A percentile compares a stretch with the other conserved stretches of the same genome.
phyloP scores from a whole-genome alignment of 2,888 invertebrate genomes.

The Drosophila nigricruria region DNA sequence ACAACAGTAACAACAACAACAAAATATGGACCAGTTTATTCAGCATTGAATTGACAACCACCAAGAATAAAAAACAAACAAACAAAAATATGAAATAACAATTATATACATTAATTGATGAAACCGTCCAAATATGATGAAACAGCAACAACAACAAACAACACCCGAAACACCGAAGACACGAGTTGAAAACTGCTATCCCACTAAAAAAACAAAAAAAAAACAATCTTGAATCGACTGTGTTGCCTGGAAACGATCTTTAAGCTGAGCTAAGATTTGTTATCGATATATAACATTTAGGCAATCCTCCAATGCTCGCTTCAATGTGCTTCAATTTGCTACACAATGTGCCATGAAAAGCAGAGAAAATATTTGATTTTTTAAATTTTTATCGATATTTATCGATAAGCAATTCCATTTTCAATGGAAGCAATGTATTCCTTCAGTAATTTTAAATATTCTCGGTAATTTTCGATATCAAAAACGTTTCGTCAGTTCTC shows the following conservation, averaged over 20 bases:
- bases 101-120: constrained; percentile 71
- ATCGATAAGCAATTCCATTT: neutral
- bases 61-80: constrained; percentile 58
- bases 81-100: constrained; percentile 28
- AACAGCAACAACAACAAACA: constrained; percentile 55
- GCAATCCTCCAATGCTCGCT: too few relatives aligned
- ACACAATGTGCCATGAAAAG: neutral
- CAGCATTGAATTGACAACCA: constrained; percentile 77
- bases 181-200: constrained; percentile 78
- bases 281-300: neutral
- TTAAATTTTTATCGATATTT: neutral
- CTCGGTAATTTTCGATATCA: neutral
- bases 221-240: constrained; percentile 14
- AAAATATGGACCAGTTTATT: constrained; percentile 75
- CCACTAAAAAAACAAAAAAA: constrained; percentile 31
- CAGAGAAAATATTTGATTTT: neutral
- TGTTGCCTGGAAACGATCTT: neutral
- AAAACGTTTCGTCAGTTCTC: neutral
- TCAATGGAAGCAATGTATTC: neutral
- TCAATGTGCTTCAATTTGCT: neutral
- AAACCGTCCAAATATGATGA: constrained; percentile 72
- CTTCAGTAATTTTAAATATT: neutral
- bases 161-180: constrained; percentile 48
- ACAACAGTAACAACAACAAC: constrained; percentile 36
- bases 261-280: neutral